These are phyloP conservation scores for Pollachius pollachius DNA, from an alignment of 2,113 vertebrate genomes.

Conservation along the genomic window DNA sequence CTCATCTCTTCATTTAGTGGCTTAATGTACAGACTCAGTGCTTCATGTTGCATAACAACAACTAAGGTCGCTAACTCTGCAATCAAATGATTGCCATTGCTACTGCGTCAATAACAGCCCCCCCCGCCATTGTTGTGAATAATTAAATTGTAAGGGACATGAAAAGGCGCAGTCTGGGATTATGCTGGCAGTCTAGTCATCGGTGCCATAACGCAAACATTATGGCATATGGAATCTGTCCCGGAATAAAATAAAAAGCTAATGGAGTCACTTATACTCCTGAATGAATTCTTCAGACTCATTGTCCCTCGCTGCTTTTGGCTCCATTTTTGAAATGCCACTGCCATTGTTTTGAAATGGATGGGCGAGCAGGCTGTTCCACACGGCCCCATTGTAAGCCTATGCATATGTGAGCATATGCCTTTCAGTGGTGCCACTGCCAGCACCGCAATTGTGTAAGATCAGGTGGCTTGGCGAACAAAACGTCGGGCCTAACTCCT, in stretches of 20 bases:
- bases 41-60: not conserved
- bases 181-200: slow-evolving; percentile 9
- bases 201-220: slow-evolving; percentile 17
- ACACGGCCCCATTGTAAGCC: not conserved
- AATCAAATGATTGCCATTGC: not conserved
- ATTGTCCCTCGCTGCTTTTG: not conserved
- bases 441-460: not conserved
- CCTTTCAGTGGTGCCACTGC: not conserved
- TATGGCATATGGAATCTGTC: slow-evolving; percentile 33
- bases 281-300: not conserved
- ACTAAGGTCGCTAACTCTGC: too few species aligned
- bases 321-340: slow-evolving; percentile 4
- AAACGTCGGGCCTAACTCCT: not conserved
- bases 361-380: not conserved
- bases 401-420: not conserved
- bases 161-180: slow-evolving; percentile 19
- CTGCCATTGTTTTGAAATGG: slow-evolving; percentile 1
- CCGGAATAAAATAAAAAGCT: slow-evolving; percentile 27
- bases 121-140: slow-evolving; percentile 36
- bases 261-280: not conserved
- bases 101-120: slow-evolving; percentile 23
- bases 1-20: too few species aligned
- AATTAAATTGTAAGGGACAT: slow-evolving; percentile 60
- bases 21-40: too few species aligned
- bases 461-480: not conserved